Evolutionary conservation across 2,797 vertebrate genomes (phyloP), one percentile per base, ranked within the genome.

Genomic region (Trichosurus vulpecula): DNA sequence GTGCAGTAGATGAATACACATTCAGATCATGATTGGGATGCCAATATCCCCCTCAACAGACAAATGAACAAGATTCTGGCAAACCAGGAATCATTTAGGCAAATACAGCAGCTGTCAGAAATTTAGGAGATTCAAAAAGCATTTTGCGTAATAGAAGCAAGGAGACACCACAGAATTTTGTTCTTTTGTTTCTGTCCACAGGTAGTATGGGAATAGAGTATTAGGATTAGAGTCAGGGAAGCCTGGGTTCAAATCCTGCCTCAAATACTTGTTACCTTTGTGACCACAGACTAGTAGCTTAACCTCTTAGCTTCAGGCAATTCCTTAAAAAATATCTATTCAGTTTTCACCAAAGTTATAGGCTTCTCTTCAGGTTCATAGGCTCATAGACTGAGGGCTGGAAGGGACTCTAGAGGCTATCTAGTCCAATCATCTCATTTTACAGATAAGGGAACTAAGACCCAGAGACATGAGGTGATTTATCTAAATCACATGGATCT

Each of bases 31-130:
- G 74, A 81, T 47, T 47, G 22, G 22, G 74, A 25, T 81, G 41
- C n/a, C 74, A 81, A 47, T 81, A 81, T 27, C 74, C 22, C 31
- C 41, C 74, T 47, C 74, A 47, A 47, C n/a, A 47, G 41, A 41
- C n/a, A 81, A 81, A 11, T 81, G 74, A 81, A 81, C 8, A 81
- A 81, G 41, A 47, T 27, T 81, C 66, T 81, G 41, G 74, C 41
- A 81, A 81, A 92, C 52, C 2, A 52, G 87, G 91, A 66, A 54
- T 93, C 16, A 90, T 90, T 91, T 91, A 52, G 54, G 14, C 13
- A 61, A 81, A 92, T 96, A 81, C 95, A 91, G 55, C 52, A 87
- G 52, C 47, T 53, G 52, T 56, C 90, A 81, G n/a, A 51, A 95
- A 47, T 92, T 94, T 11, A 90, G 54, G 53, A 95, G 54, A 14